phyloP scores from a whole-genome alignment of 2,797 vertebrate species.

The Enteromius treurensis region DNA sequence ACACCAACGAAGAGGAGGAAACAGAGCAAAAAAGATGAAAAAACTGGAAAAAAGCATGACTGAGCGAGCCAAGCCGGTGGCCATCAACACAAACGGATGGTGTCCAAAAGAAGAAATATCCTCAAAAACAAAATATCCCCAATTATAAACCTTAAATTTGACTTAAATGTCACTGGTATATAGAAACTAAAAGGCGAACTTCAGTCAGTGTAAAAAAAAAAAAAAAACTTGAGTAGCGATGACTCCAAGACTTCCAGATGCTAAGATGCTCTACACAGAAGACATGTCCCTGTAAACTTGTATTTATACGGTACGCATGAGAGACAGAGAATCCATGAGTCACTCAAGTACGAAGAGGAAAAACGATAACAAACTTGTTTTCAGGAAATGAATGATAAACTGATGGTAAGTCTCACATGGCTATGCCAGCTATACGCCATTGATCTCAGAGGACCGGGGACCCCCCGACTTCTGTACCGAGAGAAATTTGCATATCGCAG shows the following conservation, averaged over 20 bases:
- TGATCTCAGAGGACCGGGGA: neutral
- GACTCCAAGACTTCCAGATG: constrained; percentile 5
- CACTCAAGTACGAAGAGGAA: constrained; percentile 45
- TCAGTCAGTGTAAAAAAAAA: neutral
- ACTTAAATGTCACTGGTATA: neutral
- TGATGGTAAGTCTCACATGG: constrained; percentile 26
- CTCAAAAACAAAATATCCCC: neutral
- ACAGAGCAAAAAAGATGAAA: constrained; percentile 59
- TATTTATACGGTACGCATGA: constrained; percentile 36
- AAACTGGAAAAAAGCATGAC: constrained; percentile 20
- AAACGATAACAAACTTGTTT: constrained; percentile 55
- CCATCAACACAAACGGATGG: neutral
- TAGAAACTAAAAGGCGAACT: neutral
- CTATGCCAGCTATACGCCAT: neutral
- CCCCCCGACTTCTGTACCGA: neutral
- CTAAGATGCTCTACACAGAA: constrained; percentile 1
- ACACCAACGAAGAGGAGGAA: constrained; percentile 58
- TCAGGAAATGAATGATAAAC: constrained; percentile 45
- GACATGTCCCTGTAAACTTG: constrained; percentile 22
- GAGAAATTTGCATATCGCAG: neutral
- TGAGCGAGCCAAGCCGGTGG: neutral
- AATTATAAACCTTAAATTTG: neutral
- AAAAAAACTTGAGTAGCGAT: neutral
- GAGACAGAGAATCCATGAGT: constrained; percentile 46
- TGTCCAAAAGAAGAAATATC: neutral